Percentiles rank a stretch among this genome's conserved stretches.
These are phyloP conservation scores for Pachyramphus minor DNA, from an alignment of 2,113 vertebrate species.

Conservation along the genomic window DNA sequence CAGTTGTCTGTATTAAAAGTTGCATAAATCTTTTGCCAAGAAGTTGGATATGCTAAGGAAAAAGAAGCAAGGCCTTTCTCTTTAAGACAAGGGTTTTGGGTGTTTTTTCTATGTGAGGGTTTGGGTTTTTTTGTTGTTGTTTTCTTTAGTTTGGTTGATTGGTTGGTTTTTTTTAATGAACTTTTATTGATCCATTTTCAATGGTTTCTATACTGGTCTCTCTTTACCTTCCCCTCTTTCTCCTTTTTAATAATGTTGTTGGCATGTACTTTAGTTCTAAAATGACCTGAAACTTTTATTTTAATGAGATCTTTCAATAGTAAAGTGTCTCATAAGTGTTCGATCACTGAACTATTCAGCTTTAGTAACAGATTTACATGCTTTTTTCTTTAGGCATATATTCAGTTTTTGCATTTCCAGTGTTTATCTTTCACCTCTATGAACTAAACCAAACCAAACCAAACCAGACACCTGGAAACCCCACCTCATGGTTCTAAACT, in stretches of 20 bases:
- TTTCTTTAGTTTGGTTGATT: neutral
- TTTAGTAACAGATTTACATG: neutral
- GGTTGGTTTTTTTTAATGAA: neutral
- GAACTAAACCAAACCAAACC: neutral
- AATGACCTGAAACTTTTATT: neutral
- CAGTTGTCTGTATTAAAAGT: neutral
- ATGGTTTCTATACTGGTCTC: fast-evolving
- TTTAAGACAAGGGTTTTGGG: neutral
- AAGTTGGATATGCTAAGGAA: neutral
- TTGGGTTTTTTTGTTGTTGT: neutral
- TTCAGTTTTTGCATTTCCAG: neutral
- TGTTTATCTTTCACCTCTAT: neutral
- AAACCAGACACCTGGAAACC: neutral
- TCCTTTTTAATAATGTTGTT: neutral
- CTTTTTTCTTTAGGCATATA: neutral
- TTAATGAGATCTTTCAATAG: neutral
- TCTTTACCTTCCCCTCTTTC: neutral
- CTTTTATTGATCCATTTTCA: neutral
- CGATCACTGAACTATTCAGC: neutral
- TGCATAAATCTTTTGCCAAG: neutral
- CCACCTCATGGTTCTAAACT: neutral
- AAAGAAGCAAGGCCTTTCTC: neutral
- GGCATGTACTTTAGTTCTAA: neutral
- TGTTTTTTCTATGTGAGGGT: too few relatives aligned
- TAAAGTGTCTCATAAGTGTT: neutral